Evolutionary conservation across 2,888 invertebrate species (phyloP), one percentile per base, ranked within the genome.

Genomic region (Romanomermis culicivorax): DNA sequence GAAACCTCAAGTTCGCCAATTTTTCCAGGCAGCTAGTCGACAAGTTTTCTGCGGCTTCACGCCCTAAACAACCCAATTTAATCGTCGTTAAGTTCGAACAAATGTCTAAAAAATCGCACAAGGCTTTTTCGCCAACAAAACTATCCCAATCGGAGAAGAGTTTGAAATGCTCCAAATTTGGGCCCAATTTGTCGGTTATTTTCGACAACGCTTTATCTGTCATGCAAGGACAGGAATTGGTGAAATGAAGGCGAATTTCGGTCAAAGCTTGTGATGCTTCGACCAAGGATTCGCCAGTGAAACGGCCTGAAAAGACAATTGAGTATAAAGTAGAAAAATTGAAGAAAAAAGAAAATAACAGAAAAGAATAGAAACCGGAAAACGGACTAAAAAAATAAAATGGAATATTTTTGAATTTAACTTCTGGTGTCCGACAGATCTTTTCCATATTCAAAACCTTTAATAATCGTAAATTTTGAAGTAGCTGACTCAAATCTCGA

Each of bases 81-180:
- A 49, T 23, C 11, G 50, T 27, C 7, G 27, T 25, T 27, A 49
- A 29, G 14, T 49, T 49, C 11, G 4, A 25, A 20, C 50, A 49
- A 14, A 3, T 4, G 50, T 7, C 11, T 14, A 49, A 27, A 25
- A 49, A 27, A 27, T 49, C 3, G 29, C 11, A 27, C 7, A 49
- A 11, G 23, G 50, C 50, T 49, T 25, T 11, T 49, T 49, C 50
- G 50, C 11, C 4, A 7, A 11, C 7, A 29, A 49, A 49, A 27
- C 50, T 49, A 29, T 49, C 50, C 50, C 50, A 49, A 14, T 49
- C 50, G 50, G 50, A 49, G 29, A 4, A 49, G 11, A 49, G 29
- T 49, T 49, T 49, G 11, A 49, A 27, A 29, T 49, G 29, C 20
- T 49, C 27, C 50, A 49, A 49, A 49, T 49, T 4, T 7, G 27